Conservation (phyloP, 2,888 invertebrate species). For the Ophioninae sp. region DNA sequence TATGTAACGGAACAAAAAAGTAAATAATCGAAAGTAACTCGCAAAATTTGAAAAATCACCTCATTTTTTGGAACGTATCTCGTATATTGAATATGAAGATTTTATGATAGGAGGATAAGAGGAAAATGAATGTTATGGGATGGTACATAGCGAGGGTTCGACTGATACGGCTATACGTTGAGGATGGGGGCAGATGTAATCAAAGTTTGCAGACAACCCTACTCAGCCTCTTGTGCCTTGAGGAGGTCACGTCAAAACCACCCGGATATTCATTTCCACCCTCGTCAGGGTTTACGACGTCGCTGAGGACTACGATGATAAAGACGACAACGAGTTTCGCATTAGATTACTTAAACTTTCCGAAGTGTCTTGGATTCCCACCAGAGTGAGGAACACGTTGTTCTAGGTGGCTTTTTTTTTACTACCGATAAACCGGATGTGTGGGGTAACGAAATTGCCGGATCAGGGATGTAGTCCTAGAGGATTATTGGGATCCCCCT, state of each 20-base stretch:
- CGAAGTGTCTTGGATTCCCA: neutral
- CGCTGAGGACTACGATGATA: conserved; percentile 27
- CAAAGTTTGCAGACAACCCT: conserved; percentile 77
- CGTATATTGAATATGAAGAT: conserved; percentile 3
- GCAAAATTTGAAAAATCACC: too few relatives aligned
- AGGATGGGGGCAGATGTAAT: conserved; percentile 74
- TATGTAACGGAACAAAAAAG: too few relatives aligned
- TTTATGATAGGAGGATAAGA: conserved; percentile 19
- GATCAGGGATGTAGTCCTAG: neutral
- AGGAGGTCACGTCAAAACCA: conserved; percentile 69
- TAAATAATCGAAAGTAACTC: too few relatives aligned
- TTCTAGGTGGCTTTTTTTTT: neutral
- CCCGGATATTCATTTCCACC: conserved; percentile 70
- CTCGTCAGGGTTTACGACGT: conserved; percentile 63
- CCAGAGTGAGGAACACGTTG: neutral
- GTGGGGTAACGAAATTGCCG: neutral
- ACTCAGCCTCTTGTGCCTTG: conserved; percentile 66
- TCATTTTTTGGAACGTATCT: neutral
- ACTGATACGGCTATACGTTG: conserved; percentile 64
- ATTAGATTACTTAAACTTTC: conserved; percentile 56
- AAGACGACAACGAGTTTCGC: conserved; percentile 51
- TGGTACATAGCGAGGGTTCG: conserved; percentile 61
- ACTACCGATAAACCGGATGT: neutral
- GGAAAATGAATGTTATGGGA: conserved; percentile 35
- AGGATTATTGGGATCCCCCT: neutral